These are phyloP conservation scores for Arothron firmamentum DNA, from an alignment of 2,113 vertebrate species.

Conservation along the genomic window DNA sequence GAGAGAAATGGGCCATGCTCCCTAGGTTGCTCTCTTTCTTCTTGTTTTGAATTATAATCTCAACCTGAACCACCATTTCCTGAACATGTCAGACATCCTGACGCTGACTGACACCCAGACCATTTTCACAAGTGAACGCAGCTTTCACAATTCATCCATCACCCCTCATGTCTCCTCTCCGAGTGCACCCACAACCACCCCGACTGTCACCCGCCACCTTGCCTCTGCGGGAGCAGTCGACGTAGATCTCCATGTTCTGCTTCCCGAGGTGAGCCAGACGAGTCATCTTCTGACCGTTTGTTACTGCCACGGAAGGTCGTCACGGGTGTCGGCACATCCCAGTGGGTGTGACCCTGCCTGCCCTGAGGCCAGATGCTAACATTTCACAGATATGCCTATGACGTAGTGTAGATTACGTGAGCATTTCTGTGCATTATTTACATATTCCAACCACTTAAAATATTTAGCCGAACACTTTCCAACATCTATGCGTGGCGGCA, in stretches of 20 bases:
- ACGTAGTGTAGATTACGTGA: too few relatives aligned
- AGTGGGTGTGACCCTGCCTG: constrained; percentile 11
- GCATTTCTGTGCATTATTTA: too few relatives aligned
- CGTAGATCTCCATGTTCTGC: constrained; percentile 25
- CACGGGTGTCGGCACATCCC: constrained; percentile 12
- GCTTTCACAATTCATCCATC: too few relatives aligned
- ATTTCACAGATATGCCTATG: background rate
- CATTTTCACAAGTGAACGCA: constrained; percentile 51
- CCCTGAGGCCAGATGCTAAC: constrained; percentile 9
- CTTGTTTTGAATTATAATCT: constrained; percentile 21
- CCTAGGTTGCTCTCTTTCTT: constrained; percentile 23
- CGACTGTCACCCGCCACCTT: constrained; percentile 42
- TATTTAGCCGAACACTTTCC: too few relatives aligned
- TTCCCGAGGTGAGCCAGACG: constrained; percentile 25
- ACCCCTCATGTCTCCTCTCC: background rate
- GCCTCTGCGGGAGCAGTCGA: constrained; percentile 40
- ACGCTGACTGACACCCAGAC: constrained; percentile 45
- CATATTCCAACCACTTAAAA: too few relatives aligned
- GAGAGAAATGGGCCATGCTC: constrained; percentile 10
- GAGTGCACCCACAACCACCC: constrained; percentile 3
- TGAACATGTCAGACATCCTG: constrained; percentile 1
- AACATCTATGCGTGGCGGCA: too few relatives aligned
- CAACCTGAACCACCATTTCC: constrained; percentile 12
- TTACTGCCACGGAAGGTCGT: constrained; percentile 19
- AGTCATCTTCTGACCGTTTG: constrained; percentile 37